Evolutionary conservation across 2,888 invertebrate genomes (phyloP).

Genomic region (Trisateles emortualis): DNA sequence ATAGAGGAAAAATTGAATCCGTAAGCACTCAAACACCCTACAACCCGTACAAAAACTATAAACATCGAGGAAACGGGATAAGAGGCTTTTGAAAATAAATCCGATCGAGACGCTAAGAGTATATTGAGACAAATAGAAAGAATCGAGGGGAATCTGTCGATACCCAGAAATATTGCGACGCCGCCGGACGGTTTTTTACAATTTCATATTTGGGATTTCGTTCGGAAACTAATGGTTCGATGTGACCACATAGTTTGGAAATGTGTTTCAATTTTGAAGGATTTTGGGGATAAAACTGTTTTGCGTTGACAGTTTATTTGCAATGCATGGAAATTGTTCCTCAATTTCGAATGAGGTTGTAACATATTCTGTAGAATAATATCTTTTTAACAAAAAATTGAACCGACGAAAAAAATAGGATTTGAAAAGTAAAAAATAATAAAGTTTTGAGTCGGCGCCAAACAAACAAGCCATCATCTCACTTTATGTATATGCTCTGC

Average conservation of each 20-base stretch:
- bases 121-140: constrained; percentile 64
- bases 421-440: no score
- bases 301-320: background rate
- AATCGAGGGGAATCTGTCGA: constrained; percentile 57
- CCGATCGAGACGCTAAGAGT: constrained; percentile 63
- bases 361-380: no score
- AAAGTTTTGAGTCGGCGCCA: no score
- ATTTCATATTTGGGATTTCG: constrained; percentile 35
- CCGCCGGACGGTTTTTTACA: constrained; percentile 30
- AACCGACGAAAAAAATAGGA: no score
- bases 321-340: background rate
- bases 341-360: background rate
- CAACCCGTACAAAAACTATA: constrained; percentile 40
- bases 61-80: constrained; percentile 57
- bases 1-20: constrained; percentile 8
- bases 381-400: no score
- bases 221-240: constrained; percentile 9
- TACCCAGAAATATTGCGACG: constrained; percentile 39
- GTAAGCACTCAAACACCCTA: constrained; percentile 25
- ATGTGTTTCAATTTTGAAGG: constrained; percentile 13
- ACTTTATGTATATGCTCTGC: no score
- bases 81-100: constrained; percentile 62
- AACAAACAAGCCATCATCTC: no score
- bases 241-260: constrained; percentile 7
- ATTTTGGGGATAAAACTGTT: constrained; percentile 2